Conservation (phyloP, 2,113 vertebrate species). For the Equus przewalskii region DNA sequence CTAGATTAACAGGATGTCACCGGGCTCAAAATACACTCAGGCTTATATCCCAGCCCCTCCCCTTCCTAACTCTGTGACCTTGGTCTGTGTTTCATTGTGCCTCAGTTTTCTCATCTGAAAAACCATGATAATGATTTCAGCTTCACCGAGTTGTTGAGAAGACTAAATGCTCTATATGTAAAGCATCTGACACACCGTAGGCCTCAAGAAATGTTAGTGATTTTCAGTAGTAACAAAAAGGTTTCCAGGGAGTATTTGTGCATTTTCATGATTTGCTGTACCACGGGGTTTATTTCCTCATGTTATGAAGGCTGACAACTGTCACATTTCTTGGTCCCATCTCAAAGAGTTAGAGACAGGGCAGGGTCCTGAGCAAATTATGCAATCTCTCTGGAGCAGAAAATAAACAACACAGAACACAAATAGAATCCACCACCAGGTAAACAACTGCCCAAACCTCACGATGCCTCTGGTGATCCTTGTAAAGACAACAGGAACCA, state of each 20-base stretch:
- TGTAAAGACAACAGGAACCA: constrained; percentile 35
- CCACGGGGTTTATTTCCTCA: not conserved
- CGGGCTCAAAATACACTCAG: too few relatives aligned
- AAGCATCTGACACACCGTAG: not conserved
- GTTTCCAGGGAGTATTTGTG: not conserved
- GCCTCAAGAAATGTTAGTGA: not conserved
- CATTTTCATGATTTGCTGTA: not conserved
- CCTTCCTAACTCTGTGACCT: not conserved
- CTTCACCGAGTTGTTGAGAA: not conserved
- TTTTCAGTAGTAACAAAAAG: not conserved
- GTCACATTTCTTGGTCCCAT: not conserved
- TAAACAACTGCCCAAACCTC: not conserved
- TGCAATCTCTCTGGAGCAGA: not conserved
- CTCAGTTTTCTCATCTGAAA: constrained; percentile 13
- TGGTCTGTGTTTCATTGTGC: not conserved
- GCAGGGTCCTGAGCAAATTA: not conserved
- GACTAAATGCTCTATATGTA: not conserved
- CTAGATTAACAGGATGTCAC: not conserved
- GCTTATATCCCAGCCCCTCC: not conserved
- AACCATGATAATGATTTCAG: not conserved
- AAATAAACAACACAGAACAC: constrained; percentile 21
- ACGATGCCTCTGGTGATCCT: constrained; percentile 44
- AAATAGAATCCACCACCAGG: not conserved
- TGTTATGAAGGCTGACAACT: not conserved
- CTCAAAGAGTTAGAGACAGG: not conserved